Percentiles rank a stretch among this genome's conserved stretches.
These are phyloP conservation scores for Formica exsecta DNA, from an alignment of 1,140 invertebrate species.

Conservation along the genomic window DNA sequence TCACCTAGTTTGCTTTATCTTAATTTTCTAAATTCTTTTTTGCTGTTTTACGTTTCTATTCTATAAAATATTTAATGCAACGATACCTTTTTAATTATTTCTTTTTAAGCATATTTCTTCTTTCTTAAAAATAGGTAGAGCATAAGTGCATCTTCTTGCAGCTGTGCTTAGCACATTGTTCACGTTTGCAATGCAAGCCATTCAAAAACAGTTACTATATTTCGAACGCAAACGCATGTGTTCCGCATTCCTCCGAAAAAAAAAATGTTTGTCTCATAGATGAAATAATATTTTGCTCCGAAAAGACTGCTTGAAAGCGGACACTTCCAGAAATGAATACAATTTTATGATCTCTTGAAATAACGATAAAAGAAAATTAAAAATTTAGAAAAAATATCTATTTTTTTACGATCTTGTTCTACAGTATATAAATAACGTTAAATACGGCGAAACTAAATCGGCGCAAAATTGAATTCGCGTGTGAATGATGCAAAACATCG, in stretches of 20 bases:
- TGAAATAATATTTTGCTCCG: background rate
- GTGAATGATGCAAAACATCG: background rate
- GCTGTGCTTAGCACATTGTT: background rate
- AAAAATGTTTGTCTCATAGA: background rate
- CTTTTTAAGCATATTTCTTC: background rate
- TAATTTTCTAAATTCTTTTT: too few species aligned
- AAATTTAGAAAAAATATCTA: slow-evolving; percentile 49
- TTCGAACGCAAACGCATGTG: background rate
- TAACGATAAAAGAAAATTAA: slow-evolving; percentile 69
- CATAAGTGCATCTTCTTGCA: background rate
- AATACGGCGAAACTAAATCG: background rate
- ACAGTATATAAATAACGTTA: background rate
- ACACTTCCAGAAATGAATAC: slow-evolving; percentile 40
- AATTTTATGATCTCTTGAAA: slow-evolving; percentile 26
- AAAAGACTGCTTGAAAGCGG: background rate
- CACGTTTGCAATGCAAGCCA: background rate
- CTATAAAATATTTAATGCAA: too few species aligned
- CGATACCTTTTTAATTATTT: too few species aligned
- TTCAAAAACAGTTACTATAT: background rate
- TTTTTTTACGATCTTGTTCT: slow-evolving; percentile 45
- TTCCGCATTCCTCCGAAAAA: background rate
- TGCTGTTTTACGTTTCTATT: too few species aligned
- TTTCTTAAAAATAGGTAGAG: background rate
- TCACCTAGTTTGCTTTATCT: too few species aligned
- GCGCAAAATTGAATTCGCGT: background rate